Evolutionary conservation across 2,888 invertebrate species (phyloP).

Genomic region (Drosophila nigricruria): DNA sequence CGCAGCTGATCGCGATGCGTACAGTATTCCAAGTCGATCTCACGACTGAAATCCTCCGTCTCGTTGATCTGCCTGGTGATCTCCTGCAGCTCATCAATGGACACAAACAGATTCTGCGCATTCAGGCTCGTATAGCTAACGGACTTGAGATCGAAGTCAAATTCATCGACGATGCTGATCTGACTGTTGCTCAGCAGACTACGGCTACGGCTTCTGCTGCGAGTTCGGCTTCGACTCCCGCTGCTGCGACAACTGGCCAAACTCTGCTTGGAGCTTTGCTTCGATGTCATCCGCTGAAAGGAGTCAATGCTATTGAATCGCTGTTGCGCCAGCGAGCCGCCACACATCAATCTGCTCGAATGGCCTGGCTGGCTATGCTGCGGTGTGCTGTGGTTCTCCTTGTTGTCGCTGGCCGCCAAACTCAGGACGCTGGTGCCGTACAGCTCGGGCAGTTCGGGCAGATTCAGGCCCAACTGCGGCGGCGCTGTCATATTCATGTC

Average conservation of each 20-base stretch:
- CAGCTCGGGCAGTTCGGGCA: conserved; percentile 77
- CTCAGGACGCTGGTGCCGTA: conserved; percentile 71
- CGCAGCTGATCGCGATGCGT: conserved; percentile 84
- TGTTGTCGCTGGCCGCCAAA: conserved; percentile 69
- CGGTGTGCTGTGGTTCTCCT: conserved; percentile 69
- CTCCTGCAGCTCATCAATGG: conserved; percentile 85
- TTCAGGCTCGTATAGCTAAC: conserved; percentile 85
- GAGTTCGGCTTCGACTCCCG: conserved; percentile 24
- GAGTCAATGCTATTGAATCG: conserved; percentile 81
- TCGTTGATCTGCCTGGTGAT: conserved; percentile 85
- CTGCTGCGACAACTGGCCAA: conserved; percentile 61
- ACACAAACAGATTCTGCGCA: conserved; percentile 83
- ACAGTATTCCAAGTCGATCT: conserved; percentile 85
- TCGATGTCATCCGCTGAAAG: conserved; percentile 47
- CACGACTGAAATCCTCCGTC: conserved; percentile 83
- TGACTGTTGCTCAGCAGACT: conserved; percentile 40
- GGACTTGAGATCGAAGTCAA: conserved; percentile 83
- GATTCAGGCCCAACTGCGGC: conserved; percentile 65
- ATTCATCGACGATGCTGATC: conserved; percentile 77
- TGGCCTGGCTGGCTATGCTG: conserved; percentile 10
- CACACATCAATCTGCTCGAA: conserved; percentile 14
- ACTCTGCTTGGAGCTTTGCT: conserved; percentile 76
- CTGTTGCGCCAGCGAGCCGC: conserved; percentile 15
- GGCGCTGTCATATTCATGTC: conserved; percentile 70
- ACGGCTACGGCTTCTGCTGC: conserved; percentile 27